phyloP scores from a whole-genome alignment of 2,797 vertebrate genomes.

The Anguilla anguilla region DNA sequence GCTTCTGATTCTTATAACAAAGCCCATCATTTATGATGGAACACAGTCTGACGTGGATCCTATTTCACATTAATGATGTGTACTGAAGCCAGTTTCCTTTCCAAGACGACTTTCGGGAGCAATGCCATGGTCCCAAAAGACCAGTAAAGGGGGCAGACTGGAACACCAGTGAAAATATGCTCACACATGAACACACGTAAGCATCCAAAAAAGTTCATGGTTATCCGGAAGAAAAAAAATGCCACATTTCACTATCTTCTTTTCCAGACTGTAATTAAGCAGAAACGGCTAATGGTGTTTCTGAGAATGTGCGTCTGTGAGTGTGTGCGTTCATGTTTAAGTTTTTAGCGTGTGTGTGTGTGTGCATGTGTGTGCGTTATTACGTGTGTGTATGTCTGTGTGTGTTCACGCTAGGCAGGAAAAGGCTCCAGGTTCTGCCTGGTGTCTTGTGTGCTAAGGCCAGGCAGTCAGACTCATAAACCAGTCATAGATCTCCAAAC shows the following conservation, averaged over 20 bases:
- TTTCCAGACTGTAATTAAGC: neutral
- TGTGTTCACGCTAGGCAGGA: neutral
- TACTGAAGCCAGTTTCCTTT: neutral
- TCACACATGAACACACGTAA: neutral
- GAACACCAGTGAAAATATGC: too few species aligned
- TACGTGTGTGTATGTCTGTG: neutral
- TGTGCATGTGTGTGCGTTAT: too few species aligned
- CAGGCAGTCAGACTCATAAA: too few species aligned
- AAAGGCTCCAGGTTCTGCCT: too few species aligned
- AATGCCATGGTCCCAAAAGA: neutral
- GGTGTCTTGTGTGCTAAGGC: too few species aligned
- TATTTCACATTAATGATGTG: neutral
- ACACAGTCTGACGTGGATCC: neutral
- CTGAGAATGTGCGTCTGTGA: neutral
- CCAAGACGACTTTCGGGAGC: neutral
- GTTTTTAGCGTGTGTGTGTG: neutral
- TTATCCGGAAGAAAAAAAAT: neutral
- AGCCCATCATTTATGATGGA: neutral
- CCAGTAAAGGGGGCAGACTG: too few species aligned
- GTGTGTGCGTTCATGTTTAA: neutral
- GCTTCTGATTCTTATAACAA: neutral
- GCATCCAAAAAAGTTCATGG: neutral
- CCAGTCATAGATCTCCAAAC: neutral
- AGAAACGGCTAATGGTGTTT: neutral
- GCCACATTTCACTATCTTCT: neutral